These are phyloP conservation scores for Megaceryle maxima DNA, from an alignment of 2,113 vertebrate genomes.

Conservation along the genomic window DNA sequence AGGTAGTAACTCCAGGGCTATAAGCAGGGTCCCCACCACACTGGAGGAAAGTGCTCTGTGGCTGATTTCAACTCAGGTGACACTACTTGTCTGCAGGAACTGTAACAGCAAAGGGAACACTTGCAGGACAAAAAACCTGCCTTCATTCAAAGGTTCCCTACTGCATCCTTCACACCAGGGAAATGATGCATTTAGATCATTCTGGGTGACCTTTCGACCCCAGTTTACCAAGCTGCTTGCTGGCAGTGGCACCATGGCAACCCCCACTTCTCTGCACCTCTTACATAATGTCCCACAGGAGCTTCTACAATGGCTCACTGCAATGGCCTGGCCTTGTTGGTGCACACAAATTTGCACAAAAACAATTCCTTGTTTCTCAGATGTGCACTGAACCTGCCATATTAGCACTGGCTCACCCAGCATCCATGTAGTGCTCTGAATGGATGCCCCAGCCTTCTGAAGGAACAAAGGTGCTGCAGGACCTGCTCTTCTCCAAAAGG, in stretches of 20 bases:
- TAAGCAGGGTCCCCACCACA: accelerated
- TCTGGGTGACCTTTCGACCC: not conserved
- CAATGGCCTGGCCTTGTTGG: not conserved
- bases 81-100: not conserved
- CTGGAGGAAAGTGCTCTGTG: not conserved
- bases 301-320: not conserved
- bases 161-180: not conserved
- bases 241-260: not conserved
- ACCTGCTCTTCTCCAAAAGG: not conserved
- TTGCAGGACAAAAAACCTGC: not conserved
- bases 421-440: accelerated
- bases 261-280: not conserved
- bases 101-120: not conserved
- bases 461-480: not conserved
- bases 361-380: not conserved
- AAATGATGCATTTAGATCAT: not conserved
- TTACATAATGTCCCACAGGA: not conserved
- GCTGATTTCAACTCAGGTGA: not conserved
- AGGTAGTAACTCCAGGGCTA: not conserved
- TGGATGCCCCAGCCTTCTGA: not conserved
- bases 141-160: not conserved
- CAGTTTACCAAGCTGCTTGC: accelerated
- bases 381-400: accelerated
- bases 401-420: accelerated
- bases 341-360: not conserved